phyloP scores from a whole-genome alignment of 2,888 invertebrate species.

The Phalera bucephala region DNA sequence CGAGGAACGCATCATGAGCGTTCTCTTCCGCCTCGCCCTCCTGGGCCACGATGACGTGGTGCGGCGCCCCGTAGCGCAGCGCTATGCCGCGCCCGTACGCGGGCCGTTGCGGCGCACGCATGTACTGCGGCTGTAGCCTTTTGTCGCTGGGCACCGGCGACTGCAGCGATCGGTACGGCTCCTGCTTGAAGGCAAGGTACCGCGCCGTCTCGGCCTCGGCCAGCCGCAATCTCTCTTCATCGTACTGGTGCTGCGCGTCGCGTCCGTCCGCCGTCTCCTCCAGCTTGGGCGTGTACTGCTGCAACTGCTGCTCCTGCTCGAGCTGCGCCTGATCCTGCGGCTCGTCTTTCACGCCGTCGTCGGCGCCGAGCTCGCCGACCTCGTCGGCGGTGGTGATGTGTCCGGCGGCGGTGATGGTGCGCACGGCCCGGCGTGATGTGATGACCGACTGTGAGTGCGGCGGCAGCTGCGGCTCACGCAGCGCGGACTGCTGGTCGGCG shows the following conservation, averaged over 20 bases:
- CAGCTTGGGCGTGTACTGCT: slow-evolving; percentile 51
- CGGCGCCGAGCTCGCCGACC: slow-evolving; percentile 20
- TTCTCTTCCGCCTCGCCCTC: slow-evolving; percentile 56
- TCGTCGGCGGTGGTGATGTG: slow-evolving; percentile 74
- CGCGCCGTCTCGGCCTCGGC: slow-evolving; percentile 66
- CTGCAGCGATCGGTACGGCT: slow-evolving; percentile 57
- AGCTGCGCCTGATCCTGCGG: slow-evolving; percentile 52
- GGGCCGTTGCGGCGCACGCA: slow-evolving; percentile 34
- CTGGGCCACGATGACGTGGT: slow-evolving; percentile 61
- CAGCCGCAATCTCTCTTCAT: slow-evolving; percentile 61
- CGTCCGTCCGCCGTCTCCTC: slow-evolving; percentile 42
- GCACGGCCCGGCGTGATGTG: slow-evolving; percentile 79
- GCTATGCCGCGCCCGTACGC: slow-evolving; percentile 52
- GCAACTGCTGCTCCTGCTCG: slow-evolving; percentile 44
- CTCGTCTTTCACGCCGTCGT: slow-evolving; percentile 69
- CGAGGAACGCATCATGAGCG: slow-evolving; percentile 54
- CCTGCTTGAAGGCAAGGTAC: slow-evolving; percentile 68
- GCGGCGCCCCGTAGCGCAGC: slow-evolving; percentile 62
- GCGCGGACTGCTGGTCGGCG: neutral
- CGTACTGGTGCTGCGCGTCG: slow-evolving; percentile 50
- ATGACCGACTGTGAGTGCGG: slow-evolving; percentile 77
- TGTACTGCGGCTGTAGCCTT: slow-evolving; percentile 43
- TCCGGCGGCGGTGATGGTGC: slow-evolving; percentile 85
- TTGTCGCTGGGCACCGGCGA: slow-evolving; percentile 40
- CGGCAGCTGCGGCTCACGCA: slow-evolving; percentile 18